These are phyloP conservation scores for Cyprinodon variegatus DNA, from an alignment of 2,113 vertebrate species.

Conservation along the genomic window DNA sequence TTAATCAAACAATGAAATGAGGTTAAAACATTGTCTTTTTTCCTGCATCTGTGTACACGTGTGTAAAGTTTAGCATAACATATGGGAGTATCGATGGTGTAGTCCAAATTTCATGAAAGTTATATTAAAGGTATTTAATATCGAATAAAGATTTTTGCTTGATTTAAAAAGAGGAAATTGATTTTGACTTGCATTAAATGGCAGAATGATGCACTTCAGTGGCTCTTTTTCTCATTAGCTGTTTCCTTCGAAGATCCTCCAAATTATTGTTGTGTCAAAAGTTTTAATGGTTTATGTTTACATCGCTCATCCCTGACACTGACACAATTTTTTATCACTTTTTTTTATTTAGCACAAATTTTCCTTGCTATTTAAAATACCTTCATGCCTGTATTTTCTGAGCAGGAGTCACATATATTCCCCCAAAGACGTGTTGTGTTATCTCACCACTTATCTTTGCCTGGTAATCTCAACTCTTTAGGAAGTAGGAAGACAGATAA, in stretches of 20 bases:
- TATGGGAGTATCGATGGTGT: too few species aligned
- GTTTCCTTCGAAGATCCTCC: not conserved
- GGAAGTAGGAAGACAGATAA: constrained; percentile 1
- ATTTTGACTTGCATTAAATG: too few species aligned
- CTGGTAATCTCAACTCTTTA: not conserved
- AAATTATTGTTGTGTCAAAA: not conserved
- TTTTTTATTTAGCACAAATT: not conserved
- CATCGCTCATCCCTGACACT: not conserved
- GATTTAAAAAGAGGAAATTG: too few species aligned
- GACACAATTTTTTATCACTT: not conserved
- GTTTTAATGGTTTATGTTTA: not conserved
- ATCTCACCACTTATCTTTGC: not conserved
- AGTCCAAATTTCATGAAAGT: too few species aligned
- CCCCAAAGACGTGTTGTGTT: not conserved
- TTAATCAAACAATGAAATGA: not conserved
- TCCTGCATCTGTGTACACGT: not conserved
- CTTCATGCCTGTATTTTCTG: not conserved
- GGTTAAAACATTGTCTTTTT: not conserved
- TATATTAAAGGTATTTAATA: too few species aligned
- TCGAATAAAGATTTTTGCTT: too few species aligned
- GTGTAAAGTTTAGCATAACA: not conserved
- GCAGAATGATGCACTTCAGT: too few species aligned
- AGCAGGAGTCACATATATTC: not conserved
- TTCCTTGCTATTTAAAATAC: not conserved
- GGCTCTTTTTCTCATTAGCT: not conserved